Base-by-base conservation (phyloP, 2,113 vertebrate species). In the Cricetomys ansorgei region DNA sequence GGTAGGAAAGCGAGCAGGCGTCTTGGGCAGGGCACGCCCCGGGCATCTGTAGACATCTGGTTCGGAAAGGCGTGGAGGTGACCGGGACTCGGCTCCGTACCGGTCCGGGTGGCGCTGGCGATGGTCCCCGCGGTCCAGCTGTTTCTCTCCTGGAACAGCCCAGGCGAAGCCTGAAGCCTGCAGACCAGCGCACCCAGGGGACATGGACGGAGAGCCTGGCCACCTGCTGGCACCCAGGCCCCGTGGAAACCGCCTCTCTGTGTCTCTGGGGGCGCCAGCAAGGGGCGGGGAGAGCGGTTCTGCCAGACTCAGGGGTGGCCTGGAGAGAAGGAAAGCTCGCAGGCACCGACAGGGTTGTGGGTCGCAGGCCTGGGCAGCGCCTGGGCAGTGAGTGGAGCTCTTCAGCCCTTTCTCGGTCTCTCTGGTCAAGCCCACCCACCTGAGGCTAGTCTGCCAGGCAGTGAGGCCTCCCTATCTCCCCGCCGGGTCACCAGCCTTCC, bases 71-170 rank as follows among this genome's bases (percentile, higher is more conserved):
- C 1, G 9, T 45, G 59, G 80, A 57, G 48, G 69, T 25, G 79
- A 59, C n/a, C n/a, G 84, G 43, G 76, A 31, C 73, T 0, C 45
- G 0, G 81, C 69, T 31, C 40, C 0, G 13, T 17, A 0, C 31
- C 7, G 37, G 31, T 48, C 0, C 45, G n/a, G n/a, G n/a, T n/a
- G n/a, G n/a, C n/a, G n/a, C n/a, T n/a, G n/a, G 37, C 27, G 27
- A 29, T 11, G 37, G 31, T 48, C 0, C 45, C 45, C 3, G 6
- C 10, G 19, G 3, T 17, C 72, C 21, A 0, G 2, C 86, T 37
- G 55, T 27, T 48, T 6, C 11, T 62, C 16, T 34, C 19, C 62
- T 5, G 64, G 31, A 67, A 34, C 31, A 37, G 62, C 48, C 45
- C 1, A 23, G 21, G 34, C 1, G 5, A 45, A 65, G 43, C 59